Percentiles rank a stretch among this genome's conserved stretches.
These are phyloP conservation scores for Scaptomyza flava DNA, from an alignment of 2,888 invertebrate species.

Conservation along the genomic window DNA sequence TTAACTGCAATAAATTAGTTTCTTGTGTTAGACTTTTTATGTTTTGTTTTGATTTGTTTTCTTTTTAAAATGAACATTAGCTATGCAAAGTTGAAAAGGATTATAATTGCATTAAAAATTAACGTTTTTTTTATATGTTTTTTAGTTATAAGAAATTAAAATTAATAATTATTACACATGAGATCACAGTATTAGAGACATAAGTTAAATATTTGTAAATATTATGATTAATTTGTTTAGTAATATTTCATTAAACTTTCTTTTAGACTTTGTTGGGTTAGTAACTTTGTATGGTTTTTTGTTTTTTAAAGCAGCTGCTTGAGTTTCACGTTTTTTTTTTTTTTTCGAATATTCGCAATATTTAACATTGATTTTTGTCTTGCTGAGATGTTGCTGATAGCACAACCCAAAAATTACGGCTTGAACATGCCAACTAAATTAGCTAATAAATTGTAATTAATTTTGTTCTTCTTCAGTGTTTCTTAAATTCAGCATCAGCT, in stretches of 20 bases:
- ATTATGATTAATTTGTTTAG: constrained; percentile 38
- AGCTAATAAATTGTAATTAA: constrained; percentile 37
- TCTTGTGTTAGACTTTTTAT: constrained; percentile 55
- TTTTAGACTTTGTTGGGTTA: constrained; percentile 65
- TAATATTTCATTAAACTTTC: constrained; percentile 29
- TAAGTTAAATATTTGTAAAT: constrained; percentile 78
- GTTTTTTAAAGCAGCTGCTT: constrained; percentile 51
- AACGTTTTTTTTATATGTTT: constrained; percentile 46
- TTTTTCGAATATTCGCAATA: constrained; percentile 33
- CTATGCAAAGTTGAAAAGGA: constrained; percentile 64
- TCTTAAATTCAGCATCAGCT: constrained; percentile 72
- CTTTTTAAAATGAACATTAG: constrained; percentile 69
- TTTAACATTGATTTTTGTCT: constrained; percentile 59
- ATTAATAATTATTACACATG: constrained; percentile 84
- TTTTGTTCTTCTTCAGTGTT: constrained; percentile 7
- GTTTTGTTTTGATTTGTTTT: constrained; percentile 18
- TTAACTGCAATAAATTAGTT: constrained; percentile 79
- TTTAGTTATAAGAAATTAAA: constrained; percentile 76
- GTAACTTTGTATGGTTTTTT: constrained; percentile 53
- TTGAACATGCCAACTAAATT: constrained; percentile 62
- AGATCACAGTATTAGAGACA: constrained; percentile 85
- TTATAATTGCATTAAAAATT: constrained; percentile 44
- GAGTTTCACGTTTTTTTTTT: constrained; percentile 31
- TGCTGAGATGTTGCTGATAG: constrained; percentile 55
- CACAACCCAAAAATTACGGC: constrained; percentile 67